Conservation (phyloP, 2,113 vertebrate species). For the Rana temporaria region DNA sequence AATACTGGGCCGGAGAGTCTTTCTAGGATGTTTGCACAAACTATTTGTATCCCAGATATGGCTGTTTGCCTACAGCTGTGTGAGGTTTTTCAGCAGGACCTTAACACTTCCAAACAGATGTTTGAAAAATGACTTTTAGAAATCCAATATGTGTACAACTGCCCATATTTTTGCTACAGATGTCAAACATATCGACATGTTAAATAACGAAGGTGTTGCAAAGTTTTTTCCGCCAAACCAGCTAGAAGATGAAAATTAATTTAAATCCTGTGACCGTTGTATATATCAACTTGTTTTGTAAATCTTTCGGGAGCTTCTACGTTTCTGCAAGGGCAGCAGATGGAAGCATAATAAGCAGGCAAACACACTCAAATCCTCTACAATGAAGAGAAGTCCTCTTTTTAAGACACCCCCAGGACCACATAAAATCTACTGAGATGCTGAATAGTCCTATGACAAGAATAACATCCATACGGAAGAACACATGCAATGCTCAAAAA, state of each 20-base stretch:
- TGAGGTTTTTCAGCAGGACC: conserved; percentile 72
- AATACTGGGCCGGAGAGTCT: conserved; percentile 52
- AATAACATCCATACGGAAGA: conserved; percentile 12
- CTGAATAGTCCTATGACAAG: conserved; percentile 28
- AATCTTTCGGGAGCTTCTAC: conserved; percentile 38
- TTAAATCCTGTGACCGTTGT: conserved; percentile 52
- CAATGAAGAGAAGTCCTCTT: conserved; percentile 42
- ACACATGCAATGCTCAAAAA: conserved; percentile 12
- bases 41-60: conserved; percentile 68
- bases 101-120: conserved; percentile 73
- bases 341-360: conserved; percentile 41
- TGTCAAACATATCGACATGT: conserved; percentile 59
- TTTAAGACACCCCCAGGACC: conserved; percentile 33
- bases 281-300: conserved; percentile 48
- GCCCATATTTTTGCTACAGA: conserved; percentile 62
- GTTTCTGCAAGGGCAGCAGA: conserved; percentile 48
- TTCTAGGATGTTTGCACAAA: conserved; percentile 65
- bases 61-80: conserved; percentile 68
- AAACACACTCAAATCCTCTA: conserved; percentile 33
- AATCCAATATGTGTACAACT: conserved; percentile 61
- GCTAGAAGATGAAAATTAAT: conserved; percentile 49
- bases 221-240: conserved; percentile 53
- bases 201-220: conserved; percentile 57
- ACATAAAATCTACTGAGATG: conserved; percentile 33
- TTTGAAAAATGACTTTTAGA: conserved; percentile 63